Conservation (phyloP, 2,888 invertebrate species). For the Resseliella maxima region DNA sequence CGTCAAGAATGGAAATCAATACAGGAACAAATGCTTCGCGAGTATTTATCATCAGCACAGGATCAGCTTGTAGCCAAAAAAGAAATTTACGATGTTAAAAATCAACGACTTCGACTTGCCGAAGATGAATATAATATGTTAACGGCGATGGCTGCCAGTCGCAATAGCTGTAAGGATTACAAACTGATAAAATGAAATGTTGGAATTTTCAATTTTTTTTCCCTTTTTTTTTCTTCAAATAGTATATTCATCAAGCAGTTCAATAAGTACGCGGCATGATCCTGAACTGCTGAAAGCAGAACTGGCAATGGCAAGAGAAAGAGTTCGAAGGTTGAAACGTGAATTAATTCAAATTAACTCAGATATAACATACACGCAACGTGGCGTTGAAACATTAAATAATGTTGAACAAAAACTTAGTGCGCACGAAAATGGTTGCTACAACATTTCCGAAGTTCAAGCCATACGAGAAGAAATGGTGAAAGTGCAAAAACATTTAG, state of each 20-base stretch:
- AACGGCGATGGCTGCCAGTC: slow-evolving; percentile 88
- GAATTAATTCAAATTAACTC: slow-evolving; percentile 92
- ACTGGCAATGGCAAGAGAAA: slow-evolving; percentile 86
- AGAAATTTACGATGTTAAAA: slow-evolving; percentile 95
- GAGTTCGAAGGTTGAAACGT: slow-evolving; percentile 88
- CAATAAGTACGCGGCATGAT: slow-evolving; percentile 92
- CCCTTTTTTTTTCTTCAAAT: slow-evolving; percentile 58
- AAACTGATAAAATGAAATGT: slow-evolving; percentile 58
- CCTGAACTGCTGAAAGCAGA: slow-evolving; percentile 93
- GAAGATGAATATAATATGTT: slow-evolving; percentile 96
- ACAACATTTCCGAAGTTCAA: slow-evolving; percentile 93
- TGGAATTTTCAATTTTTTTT: not conserved
- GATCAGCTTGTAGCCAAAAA: slow-evolving; percentile 96
- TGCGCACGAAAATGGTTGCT: slow-evolving; percentile 84
- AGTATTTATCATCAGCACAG: slow-evolving; percentile 95
- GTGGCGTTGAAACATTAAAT: slow-evolving; percentile 91
- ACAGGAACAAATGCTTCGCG: slow-evolving; percentile 96
- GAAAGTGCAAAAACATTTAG: slow-evolving; percentile 92
- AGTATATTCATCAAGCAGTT: slow-evolving; percentile 91
- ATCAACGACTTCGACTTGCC: slow-evolving; percentile 90
- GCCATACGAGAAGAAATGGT: slow-evolving; percentile 94
- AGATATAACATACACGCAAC: slow-evolving; percentile 90
- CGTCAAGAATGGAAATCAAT: slow-evolving; percentile 95
- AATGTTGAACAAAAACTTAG: slow-evolving; percentile 92
- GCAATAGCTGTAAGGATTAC: slow-evolving; percentile 84